Evolutionary conservation across 1,140 invertebrate genomes (phyloP).

Genomic region (Nephila pilipes): DNA sequence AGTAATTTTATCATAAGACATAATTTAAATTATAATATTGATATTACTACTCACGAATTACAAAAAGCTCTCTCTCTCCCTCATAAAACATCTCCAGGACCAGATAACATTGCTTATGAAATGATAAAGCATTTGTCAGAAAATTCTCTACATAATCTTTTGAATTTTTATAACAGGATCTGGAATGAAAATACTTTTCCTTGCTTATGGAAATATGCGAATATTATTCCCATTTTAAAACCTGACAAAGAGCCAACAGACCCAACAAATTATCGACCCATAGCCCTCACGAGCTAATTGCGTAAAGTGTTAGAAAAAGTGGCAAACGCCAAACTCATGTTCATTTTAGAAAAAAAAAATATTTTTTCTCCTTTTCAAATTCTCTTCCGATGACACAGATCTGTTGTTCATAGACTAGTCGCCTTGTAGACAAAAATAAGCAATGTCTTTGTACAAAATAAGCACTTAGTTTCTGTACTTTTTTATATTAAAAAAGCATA

Average conservation of each 20-base stretch:
- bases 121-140: background rate
- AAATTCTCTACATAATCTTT: background rate
- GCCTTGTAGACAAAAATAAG: slow-evolving; percentile 80
- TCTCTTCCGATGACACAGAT: slow-evolving; percentile 79
- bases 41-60: background rate
- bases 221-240: slow-evolving; percentile 70
- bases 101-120: background rate
- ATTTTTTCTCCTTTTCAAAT: slow-evolving; percentile 63
- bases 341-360: slow-evolving; percentile 55
- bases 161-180: background rate
- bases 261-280: slow-evolving; percentile 65
- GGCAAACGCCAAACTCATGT: slow-evolving; percentile 55
- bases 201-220: slow-evolving; percentile 73
- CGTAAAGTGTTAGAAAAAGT: slow-evolving; percentile 75
- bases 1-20: background rate
- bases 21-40: background rate
- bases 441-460: slow-evolving; percentile 79
- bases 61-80: background rate
- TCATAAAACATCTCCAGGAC: background rate
- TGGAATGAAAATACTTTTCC: slow-evolving; percentile 36
- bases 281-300: slow-evolving; percentile 76
- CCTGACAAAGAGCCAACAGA: background rate
- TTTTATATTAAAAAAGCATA: slow-evolving; percentile 82
- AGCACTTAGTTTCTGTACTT: slow-evolving; percentile 79
- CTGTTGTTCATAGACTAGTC: slow-evolving; percentile 80